Percentiles rank a stretch among this genome's conserved stretches.
These are phyloP conservation scores for Chloroceryle amazona DNA, from an alignment of 2,797 vertebrate species.

Conservation along the genomic window DNA sequence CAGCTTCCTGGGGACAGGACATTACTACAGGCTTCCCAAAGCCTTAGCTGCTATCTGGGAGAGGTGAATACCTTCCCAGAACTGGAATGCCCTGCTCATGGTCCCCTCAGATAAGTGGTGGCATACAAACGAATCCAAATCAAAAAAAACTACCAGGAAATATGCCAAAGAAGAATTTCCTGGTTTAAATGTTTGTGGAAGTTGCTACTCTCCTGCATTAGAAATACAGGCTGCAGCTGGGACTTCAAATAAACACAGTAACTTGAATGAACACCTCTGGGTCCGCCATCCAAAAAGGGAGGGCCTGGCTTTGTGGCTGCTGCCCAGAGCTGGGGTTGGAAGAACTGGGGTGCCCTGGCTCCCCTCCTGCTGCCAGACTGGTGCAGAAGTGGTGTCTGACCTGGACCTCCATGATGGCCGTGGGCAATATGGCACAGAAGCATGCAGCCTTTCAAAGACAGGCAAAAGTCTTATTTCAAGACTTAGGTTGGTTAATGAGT, in stretches of 20 bases:
- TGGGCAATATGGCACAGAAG: not conserved
- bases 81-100: not conserved
- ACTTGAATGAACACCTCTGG: not conserved
- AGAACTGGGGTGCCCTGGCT: not conserved
- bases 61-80: not conserved
- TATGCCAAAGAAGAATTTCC: not conserved
- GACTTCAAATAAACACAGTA: not conserved
- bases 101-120: not conserved
- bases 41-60: constrained; percentile 19
- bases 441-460: not conserved
- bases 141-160: not conserved
- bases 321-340: not conserved
- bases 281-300: not conserved
- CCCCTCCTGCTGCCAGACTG: not conserved
- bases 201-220: not conserved
- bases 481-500: not conserved
- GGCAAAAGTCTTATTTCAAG: not conserved
- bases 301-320: not conserved
- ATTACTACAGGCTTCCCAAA: not conserved
- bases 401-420: accelerated
- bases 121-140: not conserved
- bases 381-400: not conserved
- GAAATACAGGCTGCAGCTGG: not conserved
- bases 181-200: not conserved
- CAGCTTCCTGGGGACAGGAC: not conserved